phyloP scores from a whole-genome alignment of 2,113 vertebrate genomes.

The Oncorhynchus kisutch region DNA sequence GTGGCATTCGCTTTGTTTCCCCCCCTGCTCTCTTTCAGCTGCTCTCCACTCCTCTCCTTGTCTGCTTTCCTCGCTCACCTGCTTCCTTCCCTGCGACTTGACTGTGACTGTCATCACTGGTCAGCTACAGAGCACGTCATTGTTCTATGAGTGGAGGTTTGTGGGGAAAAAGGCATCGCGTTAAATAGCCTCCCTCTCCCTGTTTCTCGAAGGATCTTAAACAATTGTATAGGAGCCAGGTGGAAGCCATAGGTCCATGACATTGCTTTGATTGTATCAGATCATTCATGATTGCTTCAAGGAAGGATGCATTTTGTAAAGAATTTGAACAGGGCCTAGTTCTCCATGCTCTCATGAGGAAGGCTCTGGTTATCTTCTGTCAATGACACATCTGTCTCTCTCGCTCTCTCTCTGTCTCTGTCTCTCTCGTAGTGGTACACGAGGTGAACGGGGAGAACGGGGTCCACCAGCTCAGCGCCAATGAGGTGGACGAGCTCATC shows the following conservation, averaged over 20 bases:
- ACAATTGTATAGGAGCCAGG: no score
- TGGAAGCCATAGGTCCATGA: no score
- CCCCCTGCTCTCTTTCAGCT: not conserved
- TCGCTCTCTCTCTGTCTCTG: not conserved
- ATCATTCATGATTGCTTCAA: no score
- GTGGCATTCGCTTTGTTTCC: not conserved
- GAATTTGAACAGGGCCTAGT: no score
- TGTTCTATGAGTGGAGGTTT: not conserved
- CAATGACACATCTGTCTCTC: not conserved
- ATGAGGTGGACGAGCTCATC: slow-evolving; percentile 91
- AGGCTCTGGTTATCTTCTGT: not conserved
- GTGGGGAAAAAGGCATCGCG: not conserved
- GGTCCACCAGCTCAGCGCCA: slow-evolving; percentile 83
- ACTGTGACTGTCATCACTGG: not conserved
- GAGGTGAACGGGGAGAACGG: slow-evolving; percentile 82
- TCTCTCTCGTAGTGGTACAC: slow-evolving; percentile 82
- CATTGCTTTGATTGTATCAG: no score
- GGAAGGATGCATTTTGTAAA: no score
- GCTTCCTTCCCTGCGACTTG: not conserved
- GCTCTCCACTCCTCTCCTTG: not conserved
- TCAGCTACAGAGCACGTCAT: slow-evolving; percentile 52
- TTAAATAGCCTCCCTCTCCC: not conserved
- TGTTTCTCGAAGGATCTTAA: no score
- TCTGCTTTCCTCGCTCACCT: not conserved
- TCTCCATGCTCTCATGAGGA: not conserved